phyloP scores from a whole-genome alignment of 2,797 vertebrate genomes.

The Alca torda region DNA sequence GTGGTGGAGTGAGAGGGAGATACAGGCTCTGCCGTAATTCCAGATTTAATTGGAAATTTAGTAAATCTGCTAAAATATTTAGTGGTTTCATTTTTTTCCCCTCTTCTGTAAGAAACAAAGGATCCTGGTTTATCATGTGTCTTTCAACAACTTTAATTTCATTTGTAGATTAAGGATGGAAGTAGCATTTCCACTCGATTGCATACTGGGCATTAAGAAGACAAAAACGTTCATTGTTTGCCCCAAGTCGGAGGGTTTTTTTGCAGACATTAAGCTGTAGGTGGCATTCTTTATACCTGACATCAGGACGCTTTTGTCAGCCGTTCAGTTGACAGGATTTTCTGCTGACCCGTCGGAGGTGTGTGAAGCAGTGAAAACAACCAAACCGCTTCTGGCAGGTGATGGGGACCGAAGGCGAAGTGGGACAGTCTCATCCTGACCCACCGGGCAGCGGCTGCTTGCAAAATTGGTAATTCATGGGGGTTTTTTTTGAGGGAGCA shows the following conservation, averaged over 20 bases:
- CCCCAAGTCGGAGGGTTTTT: conserved; percentile 42
- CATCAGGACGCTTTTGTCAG: conserved; percentile 75
- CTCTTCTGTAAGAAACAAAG: conserved; percentile 77
- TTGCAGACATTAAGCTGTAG: conserved; percentile 78
- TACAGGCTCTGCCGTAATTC: conserved; percentile 62
- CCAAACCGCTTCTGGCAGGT: conserved; percentile 54
- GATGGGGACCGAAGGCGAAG: conserved; percentile 59
- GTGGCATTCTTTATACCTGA: conserved; percentile 82
- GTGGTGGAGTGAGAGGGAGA: conserved; percentile 25
- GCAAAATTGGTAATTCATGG: conserved; percentile 30
- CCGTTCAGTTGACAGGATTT: conserved; percentile 71
- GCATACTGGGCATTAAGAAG: conserved; percentile 75
- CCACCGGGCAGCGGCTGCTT: neutral
- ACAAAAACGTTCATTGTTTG: conserved; percentile 82
- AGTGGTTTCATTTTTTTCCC: conserved; percentile 79
- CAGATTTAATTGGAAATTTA: conserved; percentile 84
- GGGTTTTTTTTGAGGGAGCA: neutral
- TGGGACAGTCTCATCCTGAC: neutral
- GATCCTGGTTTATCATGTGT: conserved; percentile 76
- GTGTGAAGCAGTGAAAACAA: conserved; percentile 61
- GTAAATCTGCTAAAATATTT: conserved; percentile 86
- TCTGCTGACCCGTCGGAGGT: conserved; percentile 66
- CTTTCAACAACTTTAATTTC: conserved; percentile 89
- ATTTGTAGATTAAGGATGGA: conserved; percentile 83
- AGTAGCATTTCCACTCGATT: conserved; percentile 85